Evolutionary conservation across 2,888 invertebrate genomes (phyloP).

Genomic region (Arge pagana): DNA sequence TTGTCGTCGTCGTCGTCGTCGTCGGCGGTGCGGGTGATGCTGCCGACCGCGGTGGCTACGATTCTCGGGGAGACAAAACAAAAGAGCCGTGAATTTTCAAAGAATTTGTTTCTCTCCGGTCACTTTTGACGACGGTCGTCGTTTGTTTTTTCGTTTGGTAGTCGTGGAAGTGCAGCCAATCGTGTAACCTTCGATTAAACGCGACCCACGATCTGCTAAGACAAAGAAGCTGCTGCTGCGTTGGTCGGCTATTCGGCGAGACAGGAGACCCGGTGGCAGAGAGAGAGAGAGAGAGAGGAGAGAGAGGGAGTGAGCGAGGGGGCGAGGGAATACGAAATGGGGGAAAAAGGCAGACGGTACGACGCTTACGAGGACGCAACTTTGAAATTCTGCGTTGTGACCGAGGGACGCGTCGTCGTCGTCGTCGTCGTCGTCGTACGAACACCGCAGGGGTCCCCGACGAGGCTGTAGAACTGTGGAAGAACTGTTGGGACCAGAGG

Average conservation of each 20-base stretch:
- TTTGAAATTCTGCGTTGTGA: constrained; percentile 39
- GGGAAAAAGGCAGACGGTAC: background rate
- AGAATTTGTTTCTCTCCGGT: no score
- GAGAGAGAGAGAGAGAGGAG: constrained; percentile 11
- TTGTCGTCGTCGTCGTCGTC: no score
- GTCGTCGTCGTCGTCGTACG: background rate
- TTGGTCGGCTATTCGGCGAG: constrained; percentile 4
- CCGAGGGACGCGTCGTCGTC: constrained; percentile 19
- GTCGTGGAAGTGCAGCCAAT: background rate
- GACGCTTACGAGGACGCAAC: background rate
- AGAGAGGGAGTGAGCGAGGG: constrained; percentile 13
- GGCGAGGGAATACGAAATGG: background rate
- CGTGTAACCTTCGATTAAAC: background rate
- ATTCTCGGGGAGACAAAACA: no score
- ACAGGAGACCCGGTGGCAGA: constrained; percentile 5
- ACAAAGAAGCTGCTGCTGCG: no score
- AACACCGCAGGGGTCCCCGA: constrained; percentile 46
- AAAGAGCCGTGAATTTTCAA: no score
- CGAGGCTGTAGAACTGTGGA: constrained; percentile 32
- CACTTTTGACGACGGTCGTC: no score
- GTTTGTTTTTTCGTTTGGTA: background rate
- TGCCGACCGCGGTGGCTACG: no score
- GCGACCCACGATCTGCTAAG: background rate
- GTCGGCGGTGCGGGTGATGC: no score
- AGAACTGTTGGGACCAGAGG: constrained; percentile 27